These are phyloP conservation scores for Clarias gariepinus DNA, from an alignment of 2,113 vertebrate genomes.

Conservation along the genomic window DNA sequence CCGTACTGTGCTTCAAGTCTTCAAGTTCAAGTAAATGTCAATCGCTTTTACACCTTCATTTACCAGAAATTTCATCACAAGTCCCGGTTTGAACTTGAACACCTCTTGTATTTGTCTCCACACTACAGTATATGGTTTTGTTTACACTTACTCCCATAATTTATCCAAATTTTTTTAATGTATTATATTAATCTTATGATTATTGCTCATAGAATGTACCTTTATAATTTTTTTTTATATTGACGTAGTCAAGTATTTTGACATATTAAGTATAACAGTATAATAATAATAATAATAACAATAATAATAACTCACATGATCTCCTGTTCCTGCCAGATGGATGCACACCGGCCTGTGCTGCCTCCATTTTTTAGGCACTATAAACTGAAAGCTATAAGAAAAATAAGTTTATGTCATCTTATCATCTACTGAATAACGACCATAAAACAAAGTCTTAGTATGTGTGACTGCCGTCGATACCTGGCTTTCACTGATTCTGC, in stretches of 20 bases:
- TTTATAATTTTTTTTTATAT: neutral
- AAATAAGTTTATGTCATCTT: neutral
- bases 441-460: neutral
- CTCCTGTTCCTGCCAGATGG: constrained; percentile 95
- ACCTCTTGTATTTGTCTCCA: too few relatives aligned
- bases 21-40: too few relatives aligned
- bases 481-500: constrained; percentile 85
- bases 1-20: too few relatives aligned
- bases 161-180: neutral
- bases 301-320: constrained; percentile 83
- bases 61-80: too few relatives aligned
- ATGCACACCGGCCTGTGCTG: constrained; percentile 91
- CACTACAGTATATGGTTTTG: neutral
- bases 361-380: constrained; percentile 90
- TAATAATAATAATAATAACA: neutral
- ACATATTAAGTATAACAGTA: neutral
- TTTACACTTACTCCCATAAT: neutral
- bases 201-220: neutral
- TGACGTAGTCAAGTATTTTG: neutral
- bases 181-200: neutral
- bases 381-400: constrained; percentile 87
- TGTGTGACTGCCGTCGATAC: constrained; percentile 66
- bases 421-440: too few relatives aligned
- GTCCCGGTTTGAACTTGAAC: too few relatives aligned
- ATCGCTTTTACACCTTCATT: too few relatives aligned